Base-by-base conservation (phyloP, 2,797 vertebrate genomes). In the Botia almorhae region DNA sequence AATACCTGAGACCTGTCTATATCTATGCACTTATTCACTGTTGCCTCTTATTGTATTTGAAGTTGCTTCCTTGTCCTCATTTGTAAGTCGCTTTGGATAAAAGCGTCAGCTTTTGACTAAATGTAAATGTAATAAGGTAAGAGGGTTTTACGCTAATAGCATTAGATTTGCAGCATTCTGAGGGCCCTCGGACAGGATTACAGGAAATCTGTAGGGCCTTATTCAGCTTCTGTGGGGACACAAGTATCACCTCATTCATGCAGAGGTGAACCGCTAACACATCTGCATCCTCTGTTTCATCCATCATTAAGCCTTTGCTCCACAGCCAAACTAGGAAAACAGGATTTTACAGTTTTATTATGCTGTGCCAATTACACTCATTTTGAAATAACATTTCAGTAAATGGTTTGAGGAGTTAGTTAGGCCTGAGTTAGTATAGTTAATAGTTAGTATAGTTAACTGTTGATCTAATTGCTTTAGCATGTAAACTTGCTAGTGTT, bases 121-220 rank as follows among this genome's bases (percentile, higher is more conserved):
- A 53, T 53, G 14, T 21, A 50, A 55, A 60, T 77, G 72, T 76
- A 76, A 79, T 60, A 78, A 81, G 81, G 58, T 23, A 33, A 74
- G 65, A 61, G 65, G 29, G n/a, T 67, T 81, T 78, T 81, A 81
- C 56, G 76, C 26, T 84, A 83, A 84, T 79, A 78, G 81, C 76
- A 81, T 83, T 80, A 80, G 65, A 84, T 51, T 60, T 72, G 60
- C 74, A 39, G 33, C 63, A 61, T 61, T 61, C 63, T 33, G 63
- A 36, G 33, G 23, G 50, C 53, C 61, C 68, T 17, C 70, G 26
- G 72, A 33, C 60, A 76, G 73, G 74, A 85, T 85, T 78, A 85
- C 76, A 36, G 78, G 53, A 21, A 68, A n/a, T 70, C 61, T 29
- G 50, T 74, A 65, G 64, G 81, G 63, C 48, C 67, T 75, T 29